Evolutionary conservation across 2,888 invertebrate genomes (phyloP).

Genomic region (Smittia aterrima): DNA sequence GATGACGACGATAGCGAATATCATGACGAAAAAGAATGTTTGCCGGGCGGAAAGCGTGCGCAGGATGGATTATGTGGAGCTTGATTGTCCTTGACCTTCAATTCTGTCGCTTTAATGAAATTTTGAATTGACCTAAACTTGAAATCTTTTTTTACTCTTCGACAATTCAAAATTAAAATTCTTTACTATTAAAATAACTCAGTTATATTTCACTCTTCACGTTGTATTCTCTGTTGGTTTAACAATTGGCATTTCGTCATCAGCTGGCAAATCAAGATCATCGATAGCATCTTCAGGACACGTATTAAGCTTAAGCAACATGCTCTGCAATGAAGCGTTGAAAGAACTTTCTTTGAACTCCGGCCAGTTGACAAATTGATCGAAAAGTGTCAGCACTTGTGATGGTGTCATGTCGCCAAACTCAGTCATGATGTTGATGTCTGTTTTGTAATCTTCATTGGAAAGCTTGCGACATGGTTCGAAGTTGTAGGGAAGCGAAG

Average conservation of each 20-base stretch:
- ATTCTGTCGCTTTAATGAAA: not conserved
- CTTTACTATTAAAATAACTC: too few relatives aligned
- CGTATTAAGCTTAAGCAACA: slow-evolving; percentile 57
- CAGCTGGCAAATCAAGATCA: slow-evolving; percentile 45
- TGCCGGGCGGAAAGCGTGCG: slow-evolving; percentile 1
- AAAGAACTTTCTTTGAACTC: slow-evolving; percentile 66
- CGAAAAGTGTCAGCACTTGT: slow-evolving; percentile 66
- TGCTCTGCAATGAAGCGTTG: slow-evolving; percentile 63
- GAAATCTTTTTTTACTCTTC: not conserved
- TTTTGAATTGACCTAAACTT: not conserved
- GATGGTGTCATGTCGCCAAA: slow-evolving; percentile 66
- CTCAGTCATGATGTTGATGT: slow-evolving; percentile 69
- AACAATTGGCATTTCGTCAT: slow-evolving; percentile 48
- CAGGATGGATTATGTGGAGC: slow-evolving; percentile 18
- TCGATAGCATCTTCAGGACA: slow-evolving; percentile 49
- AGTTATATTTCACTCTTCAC: too few relatives aligned
- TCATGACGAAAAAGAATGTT: not conserved
- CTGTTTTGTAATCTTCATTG: slow-evolving; percentile 51
- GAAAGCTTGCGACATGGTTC: slow-evolving; percentile 48
- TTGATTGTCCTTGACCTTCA: not conserved
- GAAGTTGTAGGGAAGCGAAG: slow-evolving; percentile 47
- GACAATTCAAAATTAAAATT: too few relatives aligned
- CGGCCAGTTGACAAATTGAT: slow-evolving; percentile 60
- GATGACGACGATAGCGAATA: not conserved
- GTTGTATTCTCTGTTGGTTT: too few relatives aligned